Evolutionary conservation across 2,888 invertebrate species (phyloP).

Genomic region (Vannuccia rotundouncinata): DNA sequence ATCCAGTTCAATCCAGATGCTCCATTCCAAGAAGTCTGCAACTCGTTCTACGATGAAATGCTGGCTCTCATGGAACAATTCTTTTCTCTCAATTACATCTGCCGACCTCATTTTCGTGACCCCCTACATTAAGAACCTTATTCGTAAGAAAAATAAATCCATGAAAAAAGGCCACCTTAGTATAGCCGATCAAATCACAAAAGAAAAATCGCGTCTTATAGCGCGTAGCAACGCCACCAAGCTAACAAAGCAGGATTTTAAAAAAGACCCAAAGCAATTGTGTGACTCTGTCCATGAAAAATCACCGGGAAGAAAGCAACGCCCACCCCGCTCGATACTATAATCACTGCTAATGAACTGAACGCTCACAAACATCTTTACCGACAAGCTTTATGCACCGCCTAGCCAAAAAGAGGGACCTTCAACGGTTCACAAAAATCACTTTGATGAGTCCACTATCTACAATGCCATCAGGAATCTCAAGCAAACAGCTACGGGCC

Average conservation of each 20-base stretch:
- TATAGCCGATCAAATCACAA: neutral
- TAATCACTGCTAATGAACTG: neutral
- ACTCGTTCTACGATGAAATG: neutral
- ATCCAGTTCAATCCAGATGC: neutral
- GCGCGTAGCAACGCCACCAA: neutral
- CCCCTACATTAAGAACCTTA: neutral
- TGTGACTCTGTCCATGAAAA: neutral
- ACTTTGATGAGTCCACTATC: neutral
- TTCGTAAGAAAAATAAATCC: conserved; percentile 2
- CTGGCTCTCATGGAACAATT: neutral
- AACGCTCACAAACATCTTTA: neutral
- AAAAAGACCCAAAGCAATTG: neutral
- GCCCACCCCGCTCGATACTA: neutral
- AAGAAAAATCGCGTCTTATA: neutral
- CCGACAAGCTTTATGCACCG: neutral
- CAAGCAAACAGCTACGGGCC: neutral
- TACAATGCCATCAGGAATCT: neutral
- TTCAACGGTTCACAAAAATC: neutral
- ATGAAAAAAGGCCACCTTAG: neutral
- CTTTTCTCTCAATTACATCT: neutral
- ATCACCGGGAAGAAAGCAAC: neutral
- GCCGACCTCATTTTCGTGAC: neutral
- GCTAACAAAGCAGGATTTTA: neutral
- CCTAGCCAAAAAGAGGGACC: conserved; percentile 4
- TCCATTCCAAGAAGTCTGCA: neutral